Percentiles rank a stretch among this genome's conserved stretches.
Evolutionary conservation across 2,797 vertebrate genomes (phyloP).

Genomic region (Podargus strigoides): DNA sequence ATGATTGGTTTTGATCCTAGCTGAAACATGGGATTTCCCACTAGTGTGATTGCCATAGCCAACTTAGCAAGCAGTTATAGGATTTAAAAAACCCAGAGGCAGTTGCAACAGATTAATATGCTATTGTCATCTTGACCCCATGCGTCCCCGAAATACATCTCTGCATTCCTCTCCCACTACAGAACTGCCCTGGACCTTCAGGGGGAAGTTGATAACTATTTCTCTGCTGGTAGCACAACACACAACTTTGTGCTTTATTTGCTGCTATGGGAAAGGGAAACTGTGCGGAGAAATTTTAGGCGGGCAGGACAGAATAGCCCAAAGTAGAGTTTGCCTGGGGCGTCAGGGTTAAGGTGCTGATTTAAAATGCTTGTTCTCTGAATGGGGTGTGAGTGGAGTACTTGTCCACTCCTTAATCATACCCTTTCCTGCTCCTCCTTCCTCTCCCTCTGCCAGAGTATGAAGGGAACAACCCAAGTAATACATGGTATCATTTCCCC

Average conservation of each 20-base stretch:
- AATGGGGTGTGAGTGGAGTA: not conserved
- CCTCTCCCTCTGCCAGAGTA: not conserved
- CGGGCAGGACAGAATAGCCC: not conserved
- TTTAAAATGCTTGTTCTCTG: not conserved
- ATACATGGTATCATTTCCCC: not conserved
- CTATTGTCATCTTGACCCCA: not conserved
- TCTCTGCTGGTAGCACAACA: not conserved
- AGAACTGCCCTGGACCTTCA: not conserved
- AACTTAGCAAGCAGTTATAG: not conserved
- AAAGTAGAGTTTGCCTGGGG: not conserved
- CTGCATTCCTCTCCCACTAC: not conserved
- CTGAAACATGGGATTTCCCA: not conserved
- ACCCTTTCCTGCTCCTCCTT: constrained; percentile 5
- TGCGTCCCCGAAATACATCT: not conserved
- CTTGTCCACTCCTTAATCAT: not conserved
- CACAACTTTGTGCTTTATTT: not conserved
- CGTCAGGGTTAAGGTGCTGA: not conserved
- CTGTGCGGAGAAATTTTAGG: not conserved
- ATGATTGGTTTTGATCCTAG: not conserved
- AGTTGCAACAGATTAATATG: not conserved
- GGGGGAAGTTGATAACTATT: not conserved
- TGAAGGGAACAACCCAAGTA: not conserved
- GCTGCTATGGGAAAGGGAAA: not conserved
- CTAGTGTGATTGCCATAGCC: not conserved
- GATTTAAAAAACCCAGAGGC: not conserved